Base-by-base conservation (phyloP, 2,797 vertebrate genomes). In the Sternotherus odoratus region DNA sequence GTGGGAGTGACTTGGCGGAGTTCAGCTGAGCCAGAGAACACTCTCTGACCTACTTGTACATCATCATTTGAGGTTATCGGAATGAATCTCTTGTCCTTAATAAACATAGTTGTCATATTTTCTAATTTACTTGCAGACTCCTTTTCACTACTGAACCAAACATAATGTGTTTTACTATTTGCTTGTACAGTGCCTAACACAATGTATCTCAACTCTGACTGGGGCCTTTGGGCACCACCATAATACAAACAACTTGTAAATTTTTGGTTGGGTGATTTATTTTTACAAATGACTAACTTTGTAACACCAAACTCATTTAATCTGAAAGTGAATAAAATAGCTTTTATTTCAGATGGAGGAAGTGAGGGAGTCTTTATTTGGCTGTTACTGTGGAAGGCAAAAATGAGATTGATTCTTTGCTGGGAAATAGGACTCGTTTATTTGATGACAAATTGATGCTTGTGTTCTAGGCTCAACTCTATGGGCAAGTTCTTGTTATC, bases 101-200 rank as follows among this genome's bases (percentile, higher is more conserved):
- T 72, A 33, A 87, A 13, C 21, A 30, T 24, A 74, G 57, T 36
- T 21, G 63, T n/a, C 63, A 23, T 23, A 19, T 63, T n/a, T 56
- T 21, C 5, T 33, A 39, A 11, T 77, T n/a, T 10, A 6, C 10
- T 56, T 17, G 48, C 80, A 19, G 56, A 83, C 16, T 57, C 36
- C 16, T 10, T 43, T 43, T 24, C 28, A 56, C 11, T 2, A 57
- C 30, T 30, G 3, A 50, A 24, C 56, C n/a, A 56, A 63, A 49
- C 39, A 43, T 19, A 12, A 4, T 2, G 1, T 30, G 23, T 72
- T 48, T 36, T 43, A 60, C 26, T 4, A 10, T 3, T 0, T 4
- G 24, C 28, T 49, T 66, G 6, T 33, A 79, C 75, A 17, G 8
- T 90, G 28, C 89, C 53, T 79, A 75, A 56, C 26, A 8, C 48